These are phyloP conservation scores for Pristionchus mayeri DNA, from an alignment of 2,888 invertebrate genomes.

Conservation along the genomic window DNA sequence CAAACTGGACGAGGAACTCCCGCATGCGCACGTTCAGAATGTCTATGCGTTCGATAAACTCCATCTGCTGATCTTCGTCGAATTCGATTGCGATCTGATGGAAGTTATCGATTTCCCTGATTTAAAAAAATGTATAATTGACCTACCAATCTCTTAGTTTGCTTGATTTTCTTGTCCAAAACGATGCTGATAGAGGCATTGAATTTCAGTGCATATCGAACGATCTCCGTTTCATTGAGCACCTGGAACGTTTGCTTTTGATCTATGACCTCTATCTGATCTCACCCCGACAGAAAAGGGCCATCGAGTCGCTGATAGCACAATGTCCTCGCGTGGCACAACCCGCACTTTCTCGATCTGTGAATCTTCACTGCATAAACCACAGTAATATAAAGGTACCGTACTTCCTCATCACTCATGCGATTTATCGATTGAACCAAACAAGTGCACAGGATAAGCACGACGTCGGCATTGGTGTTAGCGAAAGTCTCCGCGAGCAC, in stretches of 20 bases:
- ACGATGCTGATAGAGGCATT: constrained; percentile 20
- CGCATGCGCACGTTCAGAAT: constrained; percentile 31
- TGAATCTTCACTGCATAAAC: background rate
- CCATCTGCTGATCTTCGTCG: constrained; percentile 48
- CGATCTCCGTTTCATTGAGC: constrained; percentile 41
- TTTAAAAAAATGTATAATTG: background rate
- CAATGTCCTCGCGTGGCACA: constrained; percentile 18
- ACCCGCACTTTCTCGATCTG: constrained; percentile 19
- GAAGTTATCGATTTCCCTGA: background rate
- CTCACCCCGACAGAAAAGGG: constrained; percentile 38
- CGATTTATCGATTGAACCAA: constrained; percentile 42
- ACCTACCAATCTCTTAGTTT: constrained; percentile 9
- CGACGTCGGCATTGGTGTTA: constrained; percentile 25
- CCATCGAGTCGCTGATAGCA: constrained; percentile 19
- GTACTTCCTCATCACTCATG: constrained; percentile 49
- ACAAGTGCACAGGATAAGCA: constrained; percentile 40
- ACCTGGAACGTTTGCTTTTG: too few relatives aligned
- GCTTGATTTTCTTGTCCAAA: background rate
- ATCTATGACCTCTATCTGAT: too few relatives aligned
- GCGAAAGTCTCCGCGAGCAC: constrained; percentile 50
- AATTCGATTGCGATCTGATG: constrained; percentile 47
- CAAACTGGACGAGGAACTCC: constrained; percentile 45
- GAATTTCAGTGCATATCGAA: constrained; percentile 38
- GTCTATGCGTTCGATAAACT: constrained; percentile 40
- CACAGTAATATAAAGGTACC: background rate